Conservation (phyloP, 2,888 invertebrate species). For the Hydrotaea cyrtoneurina region DNA sequence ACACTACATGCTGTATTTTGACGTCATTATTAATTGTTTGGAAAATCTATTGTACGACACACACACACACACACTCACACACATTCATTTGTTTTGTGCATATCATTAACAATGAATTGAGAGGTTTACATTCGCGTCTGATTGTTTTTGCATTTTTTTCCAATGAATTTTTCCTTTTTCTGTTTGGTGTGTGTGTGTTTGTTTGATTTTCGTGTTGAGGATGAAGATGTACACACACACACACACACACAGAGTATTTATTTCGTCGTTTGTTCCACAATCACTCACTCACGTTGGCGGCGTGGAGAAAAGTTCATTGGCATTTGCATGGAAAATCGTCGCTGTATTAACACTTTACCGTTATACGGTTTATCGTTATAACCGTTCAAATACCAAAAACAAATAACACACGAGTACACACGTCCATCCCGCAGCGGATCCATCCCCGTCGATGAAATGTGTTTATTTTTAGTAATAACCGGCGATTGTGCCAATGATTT, state of each 20-base stretch:
- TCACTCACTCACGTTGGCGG: neutral
- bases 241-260: too few relatives aligned
- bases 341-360: slow-evolving; percentile 47
- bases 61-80: neutral
- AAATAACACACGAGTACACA: neutral
- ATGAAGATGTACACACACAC: slow-evolving; percentile 40
- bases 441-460: neutral
- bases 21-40: slow-evolving; percentile 56
- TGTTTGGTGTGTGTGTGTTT: neutral
- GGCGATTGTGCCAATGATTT: neutral
- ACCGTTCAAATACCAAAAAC: slow-evolving; percentile 29
- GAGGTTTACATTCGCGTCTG: neutral
- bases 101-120: slow-evolving; percentile 47
- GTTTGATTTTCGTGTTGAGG: neutral
- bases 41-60: slow-evolving; percentile 31
- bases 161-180: slow-evolving; percentile 15
- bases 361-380: slow-evolving; percentile 31
- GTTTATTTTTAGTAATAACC: slow-evolving; percentile 3
- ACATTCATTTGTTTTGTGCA: slow-evolving; percentile 1
- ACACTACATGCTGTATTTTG: slow-evolving; percentile 4
- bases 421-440: neutral
- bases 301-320: slow-evolving; percentile 59
- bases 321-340: slow-evolving; percentile 49
- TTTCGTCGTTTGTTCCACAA: slow-evolving; percentile 26
- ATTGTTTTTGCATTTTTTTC: neutral